phyloP scores from a whole-genome alignment of 2,888 invertebrate genomes.

The Lissocephala sabroskyi region DNA sequence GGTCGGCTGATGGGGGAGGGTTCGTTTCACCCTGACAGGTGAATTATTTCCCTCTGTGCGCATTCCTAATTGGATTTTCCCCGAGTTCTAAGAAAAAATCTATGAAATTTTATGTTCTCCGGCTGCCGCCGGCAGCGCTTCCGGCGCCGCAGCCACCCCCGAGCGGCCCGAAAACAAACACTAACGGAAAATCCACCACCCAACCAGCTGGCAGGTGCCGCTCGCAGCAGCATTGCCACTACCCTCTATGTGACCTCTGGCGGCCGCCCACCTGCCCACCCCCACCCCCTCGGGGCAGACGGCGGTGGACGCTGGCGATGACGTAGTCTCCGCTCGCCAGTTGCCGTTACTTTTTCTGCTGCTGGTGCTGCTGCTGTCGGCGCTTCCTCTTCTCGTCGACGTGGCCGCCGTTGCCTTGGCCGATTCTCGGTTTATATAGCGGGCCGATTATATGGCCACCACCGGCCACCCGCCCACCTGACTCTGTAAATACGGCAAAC shows the following conservation, averaged over 20 bases:
- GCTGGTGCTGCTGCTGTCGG: constrained; percentile 14
- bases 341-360: constrained; percentile 19
- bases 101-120: constrained; percentile 48
- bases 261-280: constrained; percentile 13
- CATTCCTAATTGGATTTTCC: constrained; percentile 69
- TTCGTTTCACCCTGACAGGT: constrained; percentile 50
- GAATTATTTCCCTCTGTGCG: constrained; percentile 63
- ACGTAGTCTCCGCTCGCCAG: not conserved
- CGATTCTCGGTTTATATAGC: constrained; percentile 35
- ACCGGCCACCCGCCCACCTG: too few species aligned
- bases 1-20: not conserved
- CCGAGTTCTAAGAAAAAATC: constrained; percentile 69
- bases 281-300: not conserved
- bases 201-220: not conserved
- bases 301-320: constrained; percentile 23
- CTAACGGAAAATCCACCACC: too few species aligned
- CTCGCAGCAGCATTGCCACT: constrained; percentile 41
- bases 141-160: too few species aligned
- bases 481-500: too few species aligned
- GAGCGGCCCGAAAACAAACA: too few species aligned
- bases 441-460: too few species aligned
- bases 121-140: too few species aligned
- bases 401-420: constrained; percentile 56
- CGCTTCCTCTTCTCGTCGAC: constrained; percentile 11
- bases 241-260: constrained; percentile 54